Evolutionary conservation across 2,888 invertebrate species (phyloP).

Genomic region (Synergus laeviventris): DNA sequence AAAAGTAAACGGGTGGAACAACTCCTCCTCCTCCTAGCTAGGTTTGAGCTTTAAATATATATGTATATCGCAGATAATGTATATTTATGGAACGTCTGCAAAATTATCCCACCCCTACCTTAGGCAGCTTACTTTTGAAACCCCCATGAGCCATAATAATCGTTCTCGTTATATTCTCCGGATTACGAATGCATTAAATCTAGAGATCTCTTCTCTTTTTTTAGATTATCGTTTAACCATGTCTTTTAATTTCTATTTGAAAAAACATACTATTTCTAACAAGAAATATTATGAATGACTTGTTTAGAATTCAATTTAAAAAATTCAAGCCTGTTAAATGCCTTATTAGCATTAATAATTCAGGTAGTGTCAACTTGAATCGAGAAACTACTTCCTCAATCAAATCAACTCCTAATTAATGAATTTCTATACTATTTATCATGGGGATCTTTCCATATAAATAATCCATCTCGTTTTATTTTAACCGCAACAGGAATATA

Average conservation of each 20-base stretch:
- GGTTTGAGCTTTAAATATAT: conserved; percentile 20
- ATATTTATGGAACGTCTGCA: background rate
- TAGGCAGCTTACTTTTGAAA: background rate
- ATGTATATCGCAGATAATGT: conserved; percentile 10
- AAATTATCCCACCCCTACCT: conserved; percentile 13
- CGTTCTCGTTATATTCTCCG: background rate
- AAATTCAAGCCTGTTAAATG: too few relatives aligned
- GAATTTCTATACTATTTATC: too few relatives aligned
- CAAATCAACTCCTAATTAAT: too few relatives aligned
- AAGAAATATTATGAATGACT: too few relatives aligned
- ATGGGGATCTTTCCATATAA: too few relatives aligned
- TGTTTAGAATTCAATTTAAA: too few relatives aligned
- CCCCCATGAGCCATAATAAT: conserved; percentile 19
- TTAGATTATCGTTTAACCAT: background rate
- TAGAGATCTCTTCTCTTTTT: background rate
- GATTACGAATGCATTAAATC: background rate
- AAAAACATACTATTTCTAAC: background rate
- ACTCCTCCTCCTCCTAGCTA: background rate
- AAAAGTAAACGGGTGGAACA: background rate
- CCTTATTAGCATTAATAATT: too few relatives aligned
- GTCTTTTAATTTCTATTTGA: background rate
- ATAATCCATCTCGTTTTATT: too few relatives aligned
- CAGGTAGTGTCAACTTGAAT: too few relatives aligned
- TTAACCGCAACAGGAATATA: too few relatives aligned
- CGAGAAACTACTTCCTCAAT: too few relatives aligned